These are phyloP conservation scores for Nanger granti DNA, from an alignment of 2,113 vertebrate genomes.

Conservation along the genomic window DNA sequence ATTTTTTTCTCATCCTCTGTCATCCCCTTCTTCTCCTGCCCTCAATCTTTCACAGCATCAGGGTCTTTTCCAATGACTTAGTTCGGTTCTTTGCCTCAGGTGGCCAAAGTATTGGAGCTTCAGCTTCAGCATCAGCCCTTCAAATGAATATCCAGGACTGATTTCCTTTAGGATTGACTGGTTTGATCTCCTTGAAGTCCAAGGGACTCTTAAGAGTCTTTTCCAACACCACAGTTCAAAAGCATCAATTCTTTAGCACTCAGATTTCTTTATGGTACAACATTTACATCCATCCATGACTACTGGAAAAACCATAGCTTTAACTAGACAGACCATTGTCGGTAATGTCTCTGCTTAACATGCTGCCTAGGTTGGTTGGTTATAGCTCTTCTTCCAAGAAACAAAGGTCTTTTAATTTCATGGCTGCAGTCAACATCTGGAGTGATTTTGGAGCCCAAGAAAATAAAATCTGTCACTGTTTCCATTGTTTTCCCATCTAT, in stretches of 20 bases:
- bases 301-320: not conserved
- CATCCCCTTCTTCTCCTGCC: not conserved
- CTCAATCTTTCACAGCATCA: not conserved
- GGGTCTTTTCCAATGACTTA: not conserved
- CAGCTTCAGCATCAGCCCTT: not conserved
- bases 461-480: not conserved
- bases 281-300: not conserved
- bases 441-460: not conserved
- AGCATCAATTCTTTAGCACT: not conserved
- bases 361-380: not conserved
- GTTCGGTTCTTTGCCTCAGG: not conserved
- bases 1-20: not conserved
- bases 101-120: not conserved
- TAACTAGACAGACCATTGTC: not conserved
- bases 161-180: not conserved
- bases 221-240: not conserved
- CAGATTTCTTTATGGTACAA: not conserved
- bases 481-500: not conserved
- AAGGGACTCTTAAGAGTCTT: not conserved
- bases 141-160: not conserved
- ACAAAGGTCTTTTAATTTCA: not conserved
- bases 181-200: not conserved
- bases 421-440: not conserved
- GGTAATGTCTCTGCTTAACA: not conserved
- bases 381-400: not conserved